These are phyloP conservation scores for Pristionchus maxplancki DNA, from an alignment of 2,888 invertebrate species.

Conservation along the genomic window DNA sequence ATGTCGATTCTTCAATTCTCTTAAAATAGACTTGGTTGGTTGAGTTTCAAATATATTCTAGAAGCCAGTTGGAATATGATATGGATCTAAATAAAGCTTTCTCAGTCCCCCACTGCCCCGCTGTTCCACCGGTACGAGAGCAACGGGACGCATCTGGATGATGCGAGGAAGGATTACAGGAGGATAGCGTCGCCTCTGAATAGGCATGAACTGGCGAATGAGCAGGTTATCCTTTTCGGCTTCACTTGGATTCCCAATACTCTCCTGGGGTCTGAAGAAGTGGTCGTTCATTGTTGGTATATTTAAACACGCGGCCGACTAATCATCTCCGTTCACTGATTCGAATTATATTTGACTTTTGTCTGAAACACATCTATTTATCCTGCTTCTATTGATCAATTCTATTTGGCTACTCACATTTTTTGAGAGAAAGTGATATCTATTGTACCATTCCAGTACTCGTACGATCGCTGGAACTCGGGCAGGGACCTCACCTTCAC, in stretches of 20 bases:
- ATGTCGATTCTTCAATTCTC: not conserved
- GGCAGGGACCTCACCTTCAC: slow-evolving; percentile 23
- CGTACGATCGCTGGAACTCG: slow-evolving; percentile 26
- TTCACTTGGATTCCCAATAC: no score
- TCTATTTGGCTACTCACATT: not conserved
- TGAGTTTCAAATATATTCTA: not conserved
- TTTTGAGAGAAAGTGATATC: no score
- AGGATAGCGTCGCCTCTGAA: slow-evolving; percentile 14
- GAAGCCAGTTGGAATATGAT: not conserved
- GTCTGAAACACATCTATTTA: not conserved
- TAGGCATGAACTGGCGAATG: not conserved
- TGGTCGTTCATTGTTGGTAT: not conserved
- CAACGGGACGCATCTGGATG: not conserved
- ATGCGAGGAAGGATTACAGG: not conserved
- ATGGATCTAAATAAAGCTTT: no score
- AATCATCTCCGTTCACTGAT: not conserved
- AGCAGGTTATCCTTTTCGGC: not conserved
- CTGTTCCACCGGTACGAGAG: not conserved
- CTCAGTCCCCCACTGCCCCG: not conserved
- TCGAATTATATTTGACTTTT: not conserved
- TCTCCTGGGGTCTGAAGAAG: no score
- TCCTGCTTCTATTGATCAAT: not conserved
- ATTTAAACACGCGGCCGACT: not conserved
- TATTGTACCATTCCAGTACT: no score
- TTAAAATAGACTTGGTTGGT: not conserved